These are phyloP conservation scores for Lagocephalus sceleratus DNA, from an alignment of 2,797 vertebrate species.

Conservation along the genomic window DNA sequence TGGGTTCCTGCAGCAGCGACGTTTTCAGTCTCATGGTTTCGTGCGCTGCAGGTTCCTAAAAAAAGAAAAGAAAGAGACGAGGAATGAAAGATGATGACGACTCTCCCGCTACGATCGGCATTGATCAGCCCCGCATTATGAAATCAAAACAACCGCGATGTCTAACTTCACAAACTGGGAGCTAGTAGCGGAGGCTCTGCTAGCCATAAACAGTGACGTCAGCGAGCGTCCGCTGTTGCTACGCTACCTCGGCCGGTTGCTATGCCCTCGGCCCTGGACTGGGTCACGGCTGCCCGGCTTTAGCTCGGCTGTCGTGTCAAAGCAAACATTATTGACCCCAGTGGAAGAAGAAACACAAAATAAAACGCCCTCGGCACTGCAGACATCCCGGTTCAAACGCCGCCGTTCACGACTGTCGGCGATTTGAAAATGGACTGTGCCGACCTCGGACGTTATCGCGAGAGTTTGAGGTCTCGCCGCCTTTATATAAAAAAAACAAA, in stretches of 20 bases:
- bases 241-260: constrained; percentile 63
- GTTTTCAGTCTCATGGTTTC: constrained; percentile 89
- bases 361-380: no score
- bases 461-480: constrained; percentile 40
- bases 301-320: constrained; percentile 20
- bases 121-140: not conserved
- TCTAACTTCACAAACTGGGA: constrained; percentile 24
- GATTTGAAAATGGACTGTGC: constrained; percentile 43
- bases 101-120: not conserved
- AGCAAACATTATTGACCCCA: constrained; percentile 11
- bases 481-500: constrained; percentile 3
- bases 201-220: constrained; percentile 2
- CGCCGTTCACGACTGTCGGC: constrained; percentile 33
- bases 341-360: no score
- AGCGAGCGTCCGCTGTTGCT: constrained; percentile 64
- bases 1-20: constrained; percentile 90
- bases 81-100: not conserved
- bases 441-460: constrained; percentile 48
- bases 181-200: constrained; percentile 12
- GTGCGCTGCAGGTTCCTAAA: constrained; percentile 31
- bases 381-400: not conserved
- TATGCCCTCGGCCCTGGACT: constrained; percentile 33
- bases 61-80: constrained; percentile 6
- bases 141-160: constrained; percentile 23
- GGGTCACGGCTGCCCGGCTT: constrained; percentile 32